phyloP scores from a whole-genome alignment of 2,888 invertebrate genomes.

The Microchrysa polita region DNA sequence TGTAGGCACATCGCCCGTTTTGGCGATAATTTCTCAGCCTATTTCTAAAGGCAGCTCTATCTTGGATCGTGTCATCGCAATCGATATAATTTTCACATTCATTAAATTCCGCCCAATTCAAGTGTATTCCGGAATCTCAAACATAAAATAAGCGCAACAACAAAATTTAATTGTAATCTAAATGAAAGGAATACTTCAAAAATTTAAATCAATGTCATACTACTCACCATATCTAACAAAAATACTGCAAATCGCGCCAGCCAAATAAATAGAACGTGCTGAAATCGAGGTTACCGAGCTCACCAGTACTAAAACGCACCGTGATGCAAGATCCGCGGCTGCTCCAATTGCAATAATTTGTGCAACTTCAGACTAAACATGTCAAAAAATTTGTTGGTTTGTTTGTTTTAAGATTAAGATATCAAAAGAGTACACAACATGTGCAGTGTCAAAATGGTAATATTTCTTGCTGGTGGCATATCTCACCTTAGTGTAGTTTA shows the following conservation, averaged over 20 bases:
- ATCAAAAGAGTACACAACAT: neutral
- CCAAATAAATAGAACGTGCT: conserved; percentile 72
- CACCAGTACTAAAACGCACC: conserved; percentile 71
- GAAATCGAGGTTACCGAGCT: conserved; percentile 71
- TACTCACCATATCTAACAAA: conserved; percentile 75
- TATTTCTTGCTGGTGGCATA: neutral
- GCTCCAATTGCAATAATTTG: conserved; percentile 76
- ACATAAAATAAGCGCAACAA: too few relatives aligned
- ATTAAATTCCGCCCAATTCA: too few relatives aligned
- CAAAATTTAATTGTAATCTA: too few relatives aligned
- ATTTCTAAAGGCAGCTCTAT: too few relatives aligned
- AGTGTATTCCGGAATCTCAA: too few relatives aligned
- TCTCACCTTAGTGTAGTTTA: conserved; percentile 59
- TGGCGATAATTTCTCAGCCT: too few relatives aligned
- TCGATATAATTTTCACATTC: too few relatives aligned
- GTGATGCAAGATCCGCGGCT: conserved; percentile 73
- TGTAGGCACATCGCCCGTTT: too few relatives aligned
- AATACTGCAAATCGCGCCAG: conserved; percentile 73
- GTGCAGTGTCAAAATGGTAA: too few relatives aligned
- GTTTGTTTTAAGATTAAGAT: conserved; percentile 6
- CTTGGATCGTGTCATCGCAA: too few relatives aligned
- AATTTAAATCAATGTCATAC: conserved; percentile 51
- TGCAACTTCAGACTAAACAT: conserved; percentile 70
- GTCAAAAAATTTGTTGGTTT: neutral
- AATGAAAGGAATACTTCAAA: too few relatives aligned